These are phyloP conservation scores for Schmidtea mediterranea DNA, from an alignment of 1,140 invertebrate species.

Conservation along the genomic window DNA sequence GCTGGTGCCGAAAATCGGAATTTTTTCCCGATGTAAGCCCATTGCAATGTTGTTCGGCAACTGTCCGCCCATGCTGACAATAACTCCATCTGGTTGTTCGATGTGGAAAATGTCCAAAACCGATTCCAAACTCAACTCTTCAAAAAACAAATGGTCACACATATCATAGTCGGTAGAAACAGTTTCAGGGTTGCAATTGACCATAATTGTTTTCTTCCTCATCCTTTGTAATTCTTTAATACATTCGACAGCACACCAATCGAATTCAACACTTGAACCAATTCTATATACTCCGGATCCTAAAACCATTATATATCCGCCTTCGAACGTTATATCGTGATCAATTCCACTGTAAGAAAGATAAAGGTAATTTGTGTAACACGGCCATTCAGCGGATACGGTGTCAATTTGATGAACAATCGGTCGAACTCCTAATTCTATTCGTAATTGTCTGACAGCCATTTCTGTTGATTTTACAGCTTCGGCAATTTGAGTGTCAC, in stretches of 20 bases:
- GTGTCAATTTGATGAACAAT: slow-evolving; percentile 95
- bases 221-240: slow-evolving; percentile 59
- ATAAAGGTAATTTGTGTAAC: slow-evolving; percentile 85
- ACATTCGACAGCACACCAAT: slow-evolving; percentile 94
- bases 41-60: slow-evolving; percentile 96
- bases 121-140: slow-evolving; percentile 94
- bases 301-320: slow-evolving; percentile 39
- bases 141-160: slow-evolving; percentile 89
- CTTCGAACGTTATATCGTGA: slow-evolving; percentile 58
- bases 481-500: slow-evolving; percentile 74
- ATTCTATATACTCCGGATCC: slow-evolving; percentile 93
- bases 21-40: slow-evolving; percentile 46
- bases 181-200: slow-evolving; percentile 97
- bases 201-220: slow-evolving; percentile 63
- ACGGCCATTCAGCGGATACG: slow-evolving; percentile 94
- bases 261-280: slow-evolving; percentile 94
- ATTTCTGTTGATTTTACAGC: slow-evolving; percentile 40
- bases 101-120: slow-evolving; percentile 92
- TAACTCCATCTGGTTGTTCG: slow-evolving; percentile 71
- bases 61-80: slow-evolving; percentile 90
- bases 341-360: slow-evolving; percentile 66
- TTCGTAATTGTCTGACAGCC: slow-evolving; percentile 23
- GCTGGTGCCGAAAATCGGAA: slow-evolving; percentile 56
- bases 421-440: slow-evolving; percentile 36
- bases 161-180: slow-evolving; percentile 98